These are phyloP conservation scores for Eira barbara DNA, from an alignment of 2,113 vertebrate species.

Conservation along the genomic window DNA sequence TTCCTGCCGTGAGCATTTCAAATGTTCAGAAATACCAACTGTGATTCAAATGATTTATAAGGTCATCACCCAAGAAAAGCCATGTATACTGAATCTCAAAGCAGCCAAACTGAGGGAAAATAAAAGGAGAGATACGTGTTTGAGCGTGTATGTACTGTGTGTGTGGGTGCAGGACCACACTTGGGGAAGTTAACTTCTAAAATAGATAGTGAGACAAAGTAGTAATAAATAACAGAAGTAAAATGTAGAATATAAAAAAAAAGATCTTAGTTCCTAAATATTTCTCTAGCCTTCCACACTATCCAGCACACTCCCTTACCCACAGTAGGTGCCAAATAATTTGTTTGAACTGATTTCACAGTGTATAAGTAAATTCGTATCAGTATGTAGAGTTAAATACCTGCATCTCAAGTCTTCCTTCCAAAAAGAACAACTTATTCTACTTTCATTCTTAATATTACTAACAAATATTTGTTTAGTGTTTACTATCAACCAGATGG, in stretches of 20 bases:
- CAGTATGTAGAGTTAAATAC: not conserved
- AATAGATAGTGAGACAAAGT: constrained; percentile 34
- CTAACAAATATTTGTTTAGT: not conserved
- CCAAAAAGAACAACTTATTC: not conserved
- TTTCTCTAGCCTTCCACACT: not conserved
- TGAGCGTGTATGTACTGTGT: not conserved
- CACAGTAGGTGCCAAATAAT: not conserved
- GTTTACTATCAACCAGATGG: not conserved
- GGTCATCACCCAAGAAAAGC: constrained; percentile 64
- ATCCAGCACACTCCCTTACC: not conserved
- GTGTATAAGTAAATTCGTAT: not conserved
- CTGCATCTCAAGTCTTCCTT: not conserved
- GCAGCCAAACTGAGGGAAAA: constrained; percentile 55
- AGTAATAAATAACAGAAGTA: constrained; percentile 8
- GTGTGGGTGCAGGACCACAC: not conserved
- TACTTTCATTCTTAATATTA: not conserved
- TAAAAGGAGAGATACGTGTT: not conserved
- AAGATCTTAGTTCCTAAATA: not conserved
- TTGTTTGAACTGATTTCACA: not conserved
- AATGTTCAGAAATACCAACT: constrained; percentile 67
- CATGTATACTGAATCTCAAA: constrained; percentile 15
- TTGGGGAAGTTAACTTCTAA: not conserved
- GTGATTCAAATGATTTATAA: constrained; percentile 72
- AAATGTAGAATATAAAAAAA: not conserved
- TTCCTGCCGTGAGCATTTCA: constrained; percentile 59